Evolutionary conservation across 1,140 invertebrate genomes (phyloP).

Genomic region (Telenomus remus): DNA sequence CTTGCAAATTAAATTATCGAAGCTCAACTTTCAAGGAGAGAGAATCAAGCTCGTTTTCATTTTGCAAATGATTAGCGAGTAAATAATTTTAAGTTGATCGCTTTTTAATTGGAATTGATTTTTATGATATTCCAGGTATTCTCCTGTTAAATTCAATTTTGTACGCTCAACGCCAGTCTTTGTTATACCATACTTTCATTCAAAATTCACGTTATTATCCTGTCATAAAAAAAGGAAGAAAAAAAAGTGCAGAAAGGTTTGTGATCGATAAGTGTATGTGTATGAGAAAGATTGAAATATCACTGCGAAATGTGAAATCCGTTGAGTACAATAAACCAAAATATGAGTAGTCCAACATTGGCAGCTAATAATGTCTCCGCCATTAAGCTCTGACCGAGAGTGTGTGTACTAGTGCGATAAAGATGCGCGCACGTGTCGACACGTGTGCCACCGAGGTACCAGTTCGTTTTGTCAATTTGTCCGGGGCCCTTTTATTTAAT

Average conservation of each 20-base stretch:
- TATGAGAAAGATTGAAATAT: too few relatives aligned
- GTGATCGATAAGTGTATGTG: too few relatives aligned
- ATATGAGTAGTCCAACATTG: conserved; percentile 9
- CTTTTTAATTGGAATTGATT: conserved; percentile 19
- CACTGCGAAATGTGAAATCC: neutral
- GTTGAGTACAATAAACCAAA: neutral
- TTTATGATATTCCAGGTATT: conserved; percentile 1
- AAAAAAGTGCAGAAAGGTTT: too few relatives aligned
- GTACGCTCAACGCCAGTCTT: neutral
- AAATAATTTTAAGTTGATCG: conserved; percentile 16
- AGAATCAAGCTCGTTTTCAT: conserved; percentile 5
- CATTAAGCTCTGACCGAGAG: conserved; percentile 30
- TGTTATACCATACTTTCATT: too few relatives aligned
- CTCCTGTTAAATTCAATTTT: neutral
- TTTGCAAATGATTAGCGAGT: conserved; percentile 14
- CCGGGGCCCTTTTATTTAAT: conserved; percentile 71
- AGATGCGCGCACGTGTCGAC: conserved; percentile 41
- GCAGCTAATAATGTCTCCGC: conserved; percentile 41
- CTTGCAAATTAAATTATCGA: conserved; percentile 17
- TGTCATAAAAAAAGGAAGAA: too few relatives aligned
- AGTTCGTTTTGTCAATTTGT: conserved; percentile 61
- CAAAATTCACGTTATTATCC: too few relatives aligned
- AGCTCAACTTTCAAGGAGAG: conserved; percentile 18
- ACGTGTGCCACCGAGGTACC: conserved; percentile 37
- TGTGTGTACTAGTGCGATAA: conserved; percentile 21